These are phyloP conservation scores for Thalassarche chlororhynchos DNA, from an alignment of 2,113 vertebrate species.

Conservation along the genomic window DNA sequence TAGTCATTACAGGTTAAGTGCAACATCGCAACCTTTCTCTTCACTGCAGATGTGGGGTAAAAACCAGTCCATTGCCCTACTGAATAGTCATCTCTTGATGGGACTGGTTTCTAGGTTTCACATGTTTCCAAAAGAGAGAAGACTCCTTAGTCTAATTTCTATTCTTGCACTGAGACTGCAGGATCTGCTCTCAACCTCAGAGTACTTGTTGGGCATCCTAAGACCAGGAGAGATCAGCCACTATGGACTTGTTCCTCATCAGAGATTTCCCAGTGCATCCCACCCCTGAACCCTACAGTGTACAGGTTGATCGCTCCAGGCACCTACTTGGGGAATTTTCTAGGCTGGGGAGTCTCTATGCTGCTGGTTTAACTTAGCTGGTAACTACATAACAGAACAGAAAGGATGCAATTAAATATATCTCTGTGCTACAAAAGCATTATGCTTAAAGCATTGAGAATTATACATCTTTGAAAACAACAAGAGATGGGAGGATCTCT, in stretches of 20 bases:
- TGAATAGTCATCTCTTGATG: neutral
- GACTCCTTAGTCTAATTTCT: neutral
- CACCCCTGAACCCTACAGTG: neutral
- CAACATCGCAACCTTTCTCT: neutral
- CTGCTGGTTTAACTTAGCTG: neutral
- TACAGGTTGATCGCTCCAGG: fast-evolving
- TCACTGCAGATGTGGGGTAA: neutral
- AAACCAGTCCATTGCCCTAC: neutral
- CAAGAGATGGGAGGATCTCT: neutral
- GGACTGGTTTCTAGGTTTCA: neutral
- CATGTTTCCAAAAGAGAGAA: neutral
- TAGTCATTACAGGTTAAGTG: neutral
- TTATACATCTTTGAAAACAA: neutral
- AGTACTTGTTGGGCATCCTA: neutral
- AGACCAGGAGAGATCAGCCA: neutral
- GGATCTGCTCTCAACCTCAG: neutral
- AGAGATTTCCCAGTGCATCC: neutral
- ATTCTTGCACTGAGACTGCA: neutral
- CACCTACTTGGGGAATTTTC: neutral
- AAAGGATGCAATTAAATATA: neutral
- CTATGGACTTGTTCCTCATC: neutral
- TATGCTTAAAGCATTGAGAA: neutral
- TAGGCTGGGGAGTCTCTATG: neutral
- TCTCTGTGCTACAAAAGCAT: neutral
- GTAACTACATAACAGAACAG: neutral